A percentile compares a stretch with the other conserved stretches of the same genome.
phyloP scores from a whole-genome alignment of 2,797 vertebrate genomes.

The Coreius guichenoti region DNA sequence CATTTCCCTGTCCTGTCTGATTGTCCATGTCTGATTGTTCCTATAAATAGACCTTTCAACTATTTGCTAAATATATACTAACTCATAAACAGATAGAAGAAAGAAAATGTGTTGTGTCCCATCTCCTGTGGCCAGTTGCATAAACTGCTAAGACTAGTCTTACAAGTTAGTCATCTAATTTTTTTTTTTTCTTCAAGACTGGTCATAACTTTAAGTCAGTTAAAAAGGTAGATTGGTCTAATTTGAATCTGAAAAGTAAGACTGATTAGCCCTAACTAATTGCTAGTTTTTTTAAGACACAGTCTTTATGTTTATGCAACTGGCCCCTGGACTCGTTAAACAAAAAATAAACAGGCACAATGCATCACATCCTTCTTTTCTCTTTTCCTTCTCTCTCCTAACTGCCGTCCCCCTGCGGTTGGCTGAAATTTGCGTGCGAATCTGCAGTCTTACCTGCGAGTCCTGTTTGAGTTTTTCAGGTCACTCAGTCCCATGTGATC shows the following conservation, averaged over 20 bases:
- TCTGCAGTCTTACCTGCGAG: constrained; percentile 42
- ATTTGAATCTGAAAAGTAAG: background rate
- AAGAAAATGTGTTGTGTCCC: background rate
- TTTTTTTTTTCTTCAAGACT: background rate
- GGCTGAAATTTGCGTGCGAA: constrained; percentile 51
- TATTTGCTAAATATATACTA: background rate
- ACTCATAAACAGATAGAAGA: background rate
- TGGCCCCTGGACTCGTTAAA: background rate
- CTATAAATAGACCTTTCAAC: background rate
- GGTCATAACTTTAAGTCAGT: background rate
- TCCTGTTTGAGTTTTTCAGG: constrained; percentile 58
- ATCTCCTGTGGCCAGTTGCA: background rate
- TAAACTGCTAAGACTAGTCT: background rate
- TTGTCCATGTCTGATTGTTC: background rate
- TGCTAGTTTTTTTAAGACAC: background rate
- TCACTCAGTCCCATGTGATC: constrained; percentile 59
- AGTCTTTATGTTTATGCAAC: background rate
- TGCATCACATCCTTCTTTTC: constrained; percentile 9
- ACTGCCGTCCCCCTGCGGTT: background rate
- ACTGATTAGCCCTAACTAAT: background rate
- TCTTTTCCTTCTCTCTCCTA: background rate
- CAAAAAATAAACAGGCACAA: constrained; percentile 26
- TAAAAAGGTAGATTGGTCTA: background rate
- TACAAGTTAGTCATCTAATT: background rate
- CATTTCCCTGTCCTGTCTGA: background rate